These are phyloP conservation scores for Ophion ventricosus DNA, from an alignment of 2,888 invertebrate species.

Conservation along the genomic window DNA sequence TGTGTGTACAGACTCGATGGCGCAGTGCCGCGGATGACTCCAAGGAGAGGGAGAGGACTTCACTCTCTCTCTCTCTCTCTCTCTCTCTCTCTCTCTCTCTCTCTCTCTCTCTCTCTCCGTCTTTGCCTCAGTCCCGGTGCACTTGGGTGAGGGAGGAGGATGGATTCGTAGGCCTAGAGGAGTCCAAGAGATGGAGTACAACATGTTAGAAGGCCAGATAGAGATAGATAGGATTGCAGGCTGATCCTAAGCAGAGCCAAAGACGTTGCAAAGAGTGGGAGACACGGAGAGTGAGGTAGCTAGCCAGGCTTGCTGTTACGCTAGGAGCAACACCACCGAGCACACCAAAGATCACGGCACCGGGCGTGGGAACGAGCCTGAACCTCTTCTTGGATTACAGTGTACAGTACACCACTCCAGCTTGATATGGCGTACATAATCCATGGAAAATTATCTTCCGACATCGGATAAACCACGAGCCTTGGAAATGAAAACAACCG, in stretches of 20 bases:
- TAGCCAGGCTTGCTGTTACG: constrained; percentile 62
- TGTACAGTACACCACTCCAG: constrained; percentile 12
- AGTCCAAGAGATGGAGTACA: constrained; percentile 31
- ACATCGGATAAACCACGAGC: constrained; percentile 11
- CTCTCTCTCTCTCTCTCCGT: constrained; percentile 6
- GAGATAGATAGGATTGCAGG: constrained; percentile 67
- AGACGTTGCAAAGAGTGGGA: constrained; percentile 69
- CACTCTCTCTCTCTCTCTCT: constrained; percentile 10
- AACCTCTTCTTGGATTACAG: constrained; percentile 60
- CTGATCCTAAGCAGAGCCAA: constrained; percentile 74
- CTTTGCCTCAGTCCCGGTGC: constrained; percentile 13
- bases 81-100: constrained; percentile 19
- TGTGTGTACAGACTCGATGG: constrained; percentile 1
- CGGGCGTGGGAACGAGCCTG: constrained; percentile 81
- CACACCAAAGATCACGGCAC: constrained; percentile 80
- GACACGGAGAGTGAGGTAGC: constrained; percentile 44
- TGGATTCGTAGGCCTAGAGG: constrained; percentile 3
- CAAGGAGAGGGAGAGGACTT: constrained; percentile 38
- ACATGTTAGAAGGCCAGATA: constrained; percentile 37
- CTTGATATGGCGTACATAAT: constrained; percentile 19
- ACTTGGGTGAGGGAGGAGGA: constrained; percentile 49
- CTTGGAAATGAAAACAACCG: not conserved
- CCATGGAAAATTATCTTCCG: constrained; percentile 38
- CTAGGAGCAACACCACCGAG: constrained; percentile 74
- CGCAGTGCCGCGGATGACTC: constrained; percentile 22